Evolutionary conservation across 2,797 vertebrate genomes (phyloP), one percentile per base, ranked within the genome.

Genomic region (Borostomias antarcticus): DNA sequence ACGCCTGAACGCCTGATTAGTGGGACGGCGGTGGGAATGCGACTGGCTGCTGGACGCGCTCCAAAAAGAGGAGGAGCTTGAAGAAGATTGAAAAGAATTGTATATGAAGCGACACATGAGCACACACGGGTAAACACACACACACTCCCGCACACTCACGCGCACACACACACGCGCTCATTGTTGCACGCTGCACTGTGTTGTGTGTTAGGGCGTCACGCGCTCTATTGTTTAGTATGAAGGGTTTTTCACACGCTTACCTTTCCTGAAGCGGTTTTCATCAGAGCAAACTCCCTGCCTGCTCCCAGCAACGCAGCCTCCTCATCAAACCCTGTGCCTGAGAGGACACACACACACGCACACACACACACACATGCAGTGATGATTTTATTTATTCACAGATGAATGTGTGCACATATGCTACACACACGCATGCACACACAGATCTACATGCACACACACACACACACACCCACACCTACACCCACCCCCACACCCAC

Each of bases 201-300:
- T 10, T 51, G 48, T 13, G 13, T 63, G 47, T 40, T 45, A 68
- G 53, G 63, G 28, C n/a, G 58, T 35, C n/a, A n/a, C n/a, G n/a
- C n/a, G n/a, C n/a, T n/a, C n/a, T n/a, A n/a, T n/a, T n/a, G n/a
- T n/a, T n/a, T n/a, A n/a, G n/a, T n/a, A n/a, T n/a, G 63, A 19
- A 0, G 5, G 4, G n/a, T n/a, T 40, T 9, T 28, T 19, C 58
- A 53, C 37, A 54, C 30, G 19, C 79, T 82, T 93, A 99, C 98
- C 96, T 99, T 99, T 89, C 98, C 97, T 68, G 93, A 96, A 77
- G 96, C 94, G 3, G 96, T 98, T 94, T 95, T 99, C 98, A 99
- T 99, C 73, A 99, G 88, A 77, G 98, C 97, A 89, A 99, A 99
- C 86, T 99, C 98, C 87, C 98, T 92, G 88, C 97, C 97, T 66